Base-by-base conservation (phyloP, 1,140 invertebrate species). In the Drosophila quadrilineata region DNA sequence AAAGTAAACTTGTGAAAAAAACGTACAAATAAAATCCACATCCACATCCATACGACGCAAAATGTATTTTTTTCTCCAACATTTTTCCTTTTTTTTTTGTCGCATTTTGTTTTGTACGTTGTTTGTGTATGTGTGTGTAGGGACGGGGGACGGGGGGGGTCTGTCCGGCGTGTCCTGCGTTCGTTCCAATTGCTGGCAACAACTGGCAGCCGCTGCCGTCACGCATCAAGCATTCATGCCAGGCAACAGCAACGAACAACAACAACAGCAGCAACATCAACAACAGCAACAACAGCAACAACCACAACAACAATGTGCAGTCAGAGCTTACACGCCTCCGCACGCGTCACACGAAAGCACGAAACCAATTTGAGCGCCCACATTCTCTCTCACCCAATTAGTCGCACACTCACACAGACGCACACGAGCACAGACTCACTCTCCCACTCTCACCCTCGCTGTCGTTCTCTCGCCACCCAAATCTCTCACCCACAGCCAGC, bases 361-460 rank as follows among this genome's bases (percentile, higher is more conserved):
- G 79, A 85, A 85, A 85, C 79, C 79, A 85, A 85, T 85, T 85
- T 86, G 84, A 85, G 80, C 79, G 45, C 79, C 79, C 79, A 86
- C 80, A 85, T 85, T 86, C 80, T 79, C 75, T 79, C 79, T 85
- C 79, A 85, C 79, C 79, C 79, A 85, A 85, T 85, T 85, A 85
- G 79, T 85, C 80, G 79, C 79, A 75, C 80, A 79, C 63, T 82
- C 50, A 26, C 69, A 68, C 62, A 49, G 64, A 48, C 45, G 40
- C 28, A 43, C 38, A 29, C 56, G 36, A 38, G 24, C 46, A 45
- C 52, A 33, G 36, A 22, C 16, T 9, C 40, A 24, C 31, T 3
- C 21, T 19, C 38, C 10, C 41, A 33, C 36, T 16, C 35, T 49
- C 57, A 14, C 26, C 43, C 38, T 2, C 33, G 16, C 12, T 41